These are phyloP conservation scores for Sebastes minor DNA, from an alignment of 2,797 vertebrate genomes.

Conservation along the genomic window DNA sequence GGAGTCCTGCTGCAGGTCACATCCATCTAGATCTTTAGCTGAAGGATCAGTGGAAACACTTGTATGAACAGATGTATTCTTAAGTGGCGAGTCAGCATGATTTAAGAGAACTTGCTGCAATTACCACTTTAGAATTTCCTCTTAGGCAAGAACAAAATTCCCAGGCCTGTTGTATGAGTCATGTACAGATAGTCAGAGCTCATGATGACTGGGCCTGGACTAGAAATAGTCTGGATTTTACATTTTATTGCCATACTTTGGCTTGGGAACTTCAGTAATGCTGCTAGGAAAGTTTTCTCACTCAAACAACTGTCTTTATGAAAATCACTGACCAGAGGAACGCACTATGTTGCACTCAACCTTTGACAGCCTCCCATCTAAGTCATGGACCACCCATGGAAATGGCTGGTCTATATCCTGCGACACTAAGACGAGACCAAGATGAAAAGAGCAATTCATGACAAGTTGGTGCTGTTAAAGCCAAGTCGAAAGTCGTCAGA, in stretches of 20 bases:
- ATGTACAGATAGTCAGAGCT: not conserved
- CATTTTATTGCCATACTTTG: not conserved
- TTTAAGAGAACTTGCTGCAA: not conserved
- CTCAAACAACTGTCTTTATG: not conserved
- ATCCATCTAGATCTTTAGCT: not conserved
- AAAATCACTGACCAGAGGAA: not conserved
- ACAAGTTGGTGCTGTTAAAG: not conserved
- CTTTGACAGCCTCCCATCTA: not conserved
- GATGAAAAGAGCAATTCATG: not conserved
- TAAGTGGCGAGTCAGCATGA: not conserved
- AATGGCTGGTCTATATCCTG: not conserved
- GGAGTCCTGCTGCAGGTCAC: not conserved
- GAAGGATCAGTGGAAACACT: not conserved
- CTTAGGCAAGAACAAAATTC: not conserved
- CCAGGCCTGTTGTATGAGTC: not conserved
- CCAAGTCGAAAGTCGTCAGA: too few relatives aligned
- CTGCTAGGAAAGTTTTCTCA: not conserved
- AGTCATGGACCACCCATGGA: not conserved
- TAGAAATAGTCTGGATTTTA: not conserved
- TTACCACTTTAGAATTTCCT: not conserved
- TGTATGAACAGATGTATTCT: slow-evolving; percentile 2
- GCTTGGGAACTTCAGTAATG: not conserved
- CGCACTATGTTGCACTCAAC: not conserved
- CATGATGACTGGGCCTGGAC: not conserved
- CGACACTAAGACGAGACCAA: not conserved